phyloP scores from a whole-genome alignment of 64 coral and sea anemone species.

The Trachythela sp. region DNA sequence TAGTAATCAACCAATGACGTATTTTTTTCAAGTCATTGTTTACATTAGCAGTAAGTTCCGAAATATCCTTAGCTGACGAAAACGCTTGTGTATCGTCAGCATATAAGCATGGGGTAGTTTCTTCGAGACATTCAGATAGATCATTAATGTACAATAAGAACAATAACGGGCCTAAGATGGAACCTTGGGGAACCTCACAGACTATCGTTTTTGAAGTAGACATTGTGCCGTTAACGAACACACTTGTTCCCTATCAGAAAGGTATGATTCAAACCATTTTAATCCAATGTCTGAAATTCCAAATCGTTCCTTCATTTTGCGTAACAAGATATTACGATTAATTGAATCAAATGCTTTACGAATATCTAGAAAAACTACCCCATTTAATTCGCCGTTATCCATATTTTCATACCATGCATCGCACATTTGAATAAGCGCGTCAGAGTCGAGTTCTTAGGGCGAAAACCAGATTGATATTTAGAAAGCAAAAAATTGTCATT shows the following conservation, averaged over 20 bases:
- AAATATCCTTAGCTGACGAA: not conserved
- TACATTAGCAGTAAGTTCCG: not conserved
- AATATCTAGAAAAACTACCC: not conserved
- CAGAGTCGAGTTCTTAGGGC: not conserved
- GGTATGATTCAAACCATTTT: not conserved
- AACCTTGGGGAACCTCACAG: not conserved
- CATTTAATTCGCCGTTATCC: not conserved
- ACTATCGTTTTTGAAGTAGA: not conserved
- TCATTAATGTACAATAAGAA: slow-evolving; percentile 10
- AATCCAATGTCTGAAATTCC: not conserved
- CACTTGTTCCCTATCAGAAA: not conserved
- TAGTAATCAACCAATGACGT: not conserved
- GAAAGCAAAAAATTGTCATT: slow-evolving; percentile 15
- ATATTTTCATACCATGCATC: not conserved
- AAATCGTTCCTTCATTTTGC: not conserved
- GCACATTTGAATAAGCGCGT: slow-evolving; percentile 2
- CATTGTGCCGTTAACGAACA: not conserved
- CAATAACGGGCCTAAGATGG: not conserved
- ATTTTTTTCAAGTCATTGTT: not conserved
- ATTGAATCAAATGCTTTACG: not conserved
- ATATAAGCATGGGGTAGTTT: not conserved
- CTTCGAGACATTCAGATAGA: not conserved
- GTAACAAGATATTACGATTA: not conserved
- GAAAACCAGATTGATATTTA: slow-evolving; percentile 38
- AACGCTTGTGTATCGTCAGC: not conserved